Base-by-base conservation (phyloP, 2,888 invertebrate genomes). In the Uropetala carovei region DNA sequence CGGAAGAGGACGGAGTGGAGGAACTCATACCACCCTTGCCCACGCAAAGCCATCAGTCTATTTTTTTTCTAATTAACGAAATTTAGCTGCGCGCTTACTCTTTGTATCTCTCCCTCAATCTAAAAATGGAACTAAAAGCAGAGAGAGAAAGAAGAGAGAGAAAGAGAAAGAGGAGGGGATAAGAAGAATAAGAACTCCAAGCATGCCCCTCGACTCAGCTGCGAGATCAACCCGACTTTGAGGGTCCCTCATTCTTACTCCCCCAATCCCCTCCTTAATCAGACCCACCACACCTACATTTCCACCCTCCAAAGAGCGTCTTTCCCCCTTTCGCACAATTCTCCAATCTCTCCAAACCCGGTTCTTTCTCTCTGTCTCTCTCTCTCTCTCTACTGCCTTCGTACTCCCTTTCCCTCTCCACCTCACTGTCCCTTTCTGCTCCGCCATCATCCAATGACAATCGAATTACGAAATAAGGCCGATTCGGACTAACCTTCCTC, bases 11-110 rank as follows among this genome's bases (percentile, higher is more conserved):
- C 18, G n/a, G 22, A 18, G 43, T 43, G 13, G 75, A 75, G 75
- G 22, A 75, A 75, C 22, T 27, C 75, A 75, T 75, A 13, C 11
- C 27, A n/a, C 68, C 68, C 68, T 43, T 43, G 43, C 43, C 43
- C 43, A 43, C 43, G 43, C 43, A 43, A 68, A 68, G 68, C 68
- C 68, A 68, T 68, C 68, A 18, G 27, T 22, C 22, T 75, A 75
- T 75, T 75, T 75, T 75, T 75, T 75, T 75, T 75, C 75, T 27
- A 75, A 75, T 75, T 75, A 75, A 75, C 75, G 75, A 75, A 75
- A 75, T 75, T 75, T 75, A 22, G 75, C 22, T 22, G 3, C 75
- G 75, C 22, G 75, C 22, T 75, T 43, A 1, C 43, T 43, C 3
- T 43, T 43, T 5, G 43, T 43, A 43, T 43, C 43, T 43, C 18